Base-by-base conservation (phyloP, 2,797 vertebrate species). In the Pseudomugil tenellus region DNA sequence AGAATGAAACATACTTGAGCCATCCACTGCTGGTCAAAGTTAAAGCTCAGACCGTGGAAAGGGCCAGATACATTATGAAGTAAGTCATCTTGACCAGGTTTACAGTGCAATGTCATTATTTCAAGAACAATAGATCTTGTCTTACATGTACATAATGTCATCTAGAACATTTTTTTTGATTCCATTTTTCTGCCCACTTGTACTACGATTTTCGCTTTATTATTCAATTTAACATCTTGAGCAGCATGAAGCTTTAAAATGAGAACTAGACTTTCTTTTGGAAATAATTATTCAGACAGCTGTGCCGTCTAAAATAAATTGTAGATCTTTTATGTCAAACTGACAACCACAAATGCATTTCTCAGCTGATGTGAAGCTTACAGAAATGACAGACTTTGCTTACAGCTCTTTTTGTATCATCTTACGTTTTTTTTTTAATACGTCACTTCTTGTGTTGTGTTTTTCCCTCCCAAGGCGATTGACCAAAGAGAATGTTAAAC, bases 61-160 rank as follows among this genome's bases (percentile, higher is more conserved):
- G 97, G 90, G 97, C 98, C 91, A 98, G 95, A 90, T 99, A 99
- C 74, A 98, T 99, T 19, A 99, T 99, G 98, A 99, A 99, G 98
- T 99, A 94, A 97, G 97, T 95, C 58, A 21, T 49, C 16, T 66
- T 16, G 17, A 9, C 37, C 2, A 19, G 7, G 35, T 53, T 16
- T 26, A n/a, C 32, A 39, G 25, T 35, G 14, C 37, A 43, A 41
- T 3, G 25, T 31, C 39, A 11, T 12, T 41, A 5, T 37, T 54
- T 54, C 19, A 23, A 16, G 8, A 7, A 10, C 3, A 19, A 6
- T 25, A 25, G n/a, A 9, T 16, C 16, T 3, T 25, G 13, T 37
- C 6, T 34, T 6, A 6, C 11, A 2, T 26, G n/a, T 26, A 7
- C 16, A 6, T 6, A 16, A 26, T 23, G 10, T 7, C 25, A 41